Conservation (phyloP, 1,140 invertebrate species). For the Dufourea novaeangliae region DNA sequence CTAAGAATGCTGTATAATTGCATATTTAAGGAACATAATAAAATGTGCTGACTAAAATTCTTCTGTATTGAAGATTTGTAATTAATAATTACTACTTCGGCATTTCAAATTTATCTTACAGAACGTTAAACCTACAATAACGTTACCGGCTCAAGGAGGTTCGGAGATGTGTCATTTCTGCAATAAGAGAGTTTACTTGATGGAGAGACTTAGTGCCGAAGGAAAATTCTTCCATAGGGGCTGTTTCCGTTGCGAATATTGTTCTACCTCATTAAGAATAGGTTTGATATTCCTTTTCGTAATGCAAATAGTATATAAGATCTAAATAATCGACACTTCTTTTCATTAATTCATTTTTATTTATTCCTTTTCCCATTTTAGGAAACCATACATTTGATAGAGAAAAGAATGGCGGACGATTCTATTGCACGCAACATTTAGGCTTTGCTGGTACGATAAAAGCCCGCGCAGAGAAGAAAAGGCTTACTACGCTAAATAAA, state of each 20-base stretch:
- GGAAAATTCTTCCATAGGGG: conserved; percentile 93
- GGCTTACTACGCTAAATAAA: conserved; percentile 73
- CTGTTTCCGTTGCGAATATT: conserved; percentile 91
- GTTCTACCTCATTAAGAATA: conserved; percentile 86
- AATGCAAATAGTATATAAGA: neutral
- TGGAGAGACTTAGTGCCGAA: conserved; percentile 93
- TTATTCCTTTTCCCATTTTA: conserved; percentile 55
- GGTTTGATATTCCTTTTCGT: conserved; percentile 76
- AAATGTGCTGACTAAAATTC: conserved; percentile 42
- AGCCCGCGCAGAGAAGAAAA: conserved; percentile 76
- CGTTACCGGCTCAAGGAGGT: conserved; percentile 84
- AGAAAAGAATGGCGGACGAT: conserved; percentile 87
- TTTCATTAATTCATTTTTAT: neutral
- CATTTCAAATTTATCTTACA: conserved; percentile 68
- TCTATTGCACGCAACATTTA: conserved; percentile 92
- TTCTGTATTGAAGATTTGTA: conserved; percentile 7
- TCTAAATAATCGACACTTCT: too few relatives aligned
- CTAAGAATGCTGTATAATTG: neutral
- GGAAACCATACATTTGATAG: conserved; percentile 89
- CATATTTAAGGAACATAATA: neutral
- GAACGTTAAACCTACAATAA: conserved; percentile 84
- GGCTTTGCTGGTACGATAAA: conserved; percentile 83
- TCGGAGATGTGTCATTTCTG: conserved; percentile 94
- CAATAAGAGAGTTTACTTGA: conserved; percentile 92
- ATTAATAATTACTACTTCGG: conserved; percentile 25